These are phyloP conservation scores for Pterobdella sp. DNA, from an alignment of 2,888 invertebrate genomes.

Conservation along the genomic window DNA sequence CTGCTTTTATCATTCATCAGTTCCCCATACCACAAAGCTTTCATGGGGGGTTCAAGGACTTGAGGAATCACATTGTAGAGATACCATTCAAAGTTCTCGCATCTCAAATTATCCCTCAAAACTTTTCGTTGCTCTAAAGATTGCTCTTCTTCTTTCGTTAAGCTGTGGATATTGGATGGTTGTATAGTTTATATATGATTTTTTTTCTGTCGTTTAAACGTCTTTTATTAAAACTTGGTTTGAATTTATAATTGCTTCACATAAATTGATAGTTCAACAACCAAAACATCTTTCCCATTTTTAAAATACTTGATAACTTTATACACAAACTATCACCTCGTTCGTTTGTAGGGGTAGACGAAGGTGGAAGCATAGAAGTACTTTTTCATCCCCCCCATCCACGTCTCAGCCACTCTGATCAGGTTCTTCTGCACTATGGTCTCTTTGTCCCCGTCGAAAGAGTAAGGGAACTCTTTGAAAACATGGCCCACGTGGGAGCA, in stretches of 20 bases:
- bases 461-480: constrained; percentile 39
- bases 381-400: constrained; percentile 38
- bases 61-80: constrained; percentile 54
- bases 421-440: constrained; percentile 38
- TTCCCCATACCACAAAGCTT: constrained; percentile 38
- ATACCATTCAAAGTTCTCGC: constrained; percentile 76
- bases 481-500: constrained; percentile 40
- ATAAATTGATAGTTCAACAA: no score
- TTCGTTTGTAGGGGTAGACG: constrained; percentile 35
- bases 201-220: no score
- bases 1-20: constrained; percentile 35
- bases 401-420: constrained; percentile 39
- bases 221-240: no score
- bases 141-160: constrained; percentile 33
- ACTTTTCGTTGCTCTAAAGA: constrained; percentile 55
- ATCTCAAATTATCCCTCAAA: constrained; percentile 71
- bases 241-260: no score
- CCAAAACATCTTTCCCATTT: no score
- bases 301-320: no score
- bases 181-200: no score
- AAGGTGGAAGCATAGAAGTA: constrained; percentile 38
- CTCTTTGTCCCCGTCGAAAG: constrained; percentile 37
- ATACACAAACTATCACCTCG: no score
- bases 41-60: constrained; percentile 39
- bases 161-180: no score